Percentiles rank a stretch among this genome's conserved stretches.
Conservation (phyloP, 2,888 invertebrate species). For the Ypsolopha sequella region DNA sequence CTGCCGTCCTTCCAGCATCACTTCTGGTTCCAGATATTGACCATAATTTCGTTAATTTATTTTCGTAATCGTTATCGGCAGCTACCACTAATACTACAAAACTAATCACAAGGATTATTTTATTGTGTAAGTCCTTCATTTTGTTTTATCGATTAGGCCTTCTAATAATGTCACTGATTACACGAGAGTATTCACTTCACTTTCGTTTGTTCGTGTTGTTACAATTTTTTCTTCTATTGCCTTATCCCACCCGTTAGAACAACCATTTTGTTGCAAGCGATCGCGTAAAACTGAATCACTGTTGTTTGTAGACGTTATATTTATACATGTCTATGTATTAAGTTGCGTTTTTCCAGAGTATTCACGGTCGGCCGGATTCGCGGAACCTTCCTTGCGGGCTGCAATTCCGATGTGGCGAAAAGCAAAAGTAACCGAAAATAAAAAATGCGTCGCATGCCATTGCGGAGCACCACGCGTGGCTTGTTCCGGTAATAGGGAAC, state of each 20-base stretch:
- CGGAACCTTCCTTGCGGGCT: constrained; percentile 32
- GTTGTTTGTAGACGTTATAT: constrained; percentile 52
- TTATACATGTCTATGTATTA: constrained; percentile 61
- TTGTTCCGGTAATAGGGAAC: constrained; percentile 45
- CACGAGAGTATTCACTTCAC: constrained; percentile 42
- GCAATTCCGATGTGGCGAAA: constrained; percentile 50
- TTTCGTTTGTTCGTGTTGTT: constrained; percentile 27
- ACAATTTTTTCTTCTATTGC: neutral
- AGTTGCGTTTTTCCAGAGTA: constrained; percentile 59
- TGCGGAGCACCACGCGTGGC: constrained; percentile 32
- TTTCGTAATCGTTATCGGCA: constrained; percentile 34
- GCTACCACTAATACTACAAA: constrained; percentile 25
- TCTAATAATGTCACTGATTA: constrained; percentile 25
- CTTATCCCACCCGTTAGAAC: constrained; percentile 33
- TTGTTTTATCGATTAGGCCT: constrained; percentile 19
- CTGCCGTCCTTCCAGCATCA: constrained; percentile 34
- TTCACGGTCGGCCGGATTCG: constrained; percentile 49
- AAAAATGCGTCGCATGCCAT: constrained; percentile 29
- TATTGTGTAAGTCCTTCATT: constrained; percentile 27
- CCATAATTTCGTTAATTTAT: constrained; percentile 48
- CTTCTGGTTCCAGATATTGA: constrained; percentile 34
- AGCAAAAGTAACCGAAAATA: constrained; percentile 34
- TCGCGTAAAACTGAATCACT: constrained; percentile 65
- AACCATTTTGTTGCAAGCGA: constrained; percentile 63
- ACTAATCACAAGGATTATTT: constrained; percentile 40